Conservation (phyloP, 2,797 vertebrate species). For the Oreochromis grahami region DNA sequence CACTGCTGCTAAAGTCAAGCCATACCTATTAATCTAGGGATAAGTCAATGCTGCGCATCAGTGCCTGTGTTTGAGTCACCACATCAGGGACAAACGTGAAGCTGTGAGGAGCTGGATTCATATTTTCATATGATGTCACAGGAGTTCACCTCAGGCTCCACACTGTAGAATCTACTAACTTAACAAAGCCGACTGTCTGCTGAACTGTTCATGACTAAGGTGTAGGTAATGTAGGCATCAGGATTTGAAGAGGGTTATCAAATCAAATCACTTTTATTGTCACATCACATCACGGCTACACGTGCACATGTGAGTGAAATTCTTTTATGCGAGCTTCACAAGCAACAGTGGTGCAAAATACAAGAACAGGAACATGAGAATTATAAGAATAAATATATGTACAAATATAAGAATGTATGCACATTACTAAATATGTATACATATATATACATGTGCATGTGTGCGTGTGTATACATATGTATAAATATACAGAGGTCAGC, state of each 20-base stretch:
- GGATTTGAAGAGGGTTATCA: neutral
- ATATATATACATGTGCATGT: no score
- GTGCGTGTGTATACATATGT: no score
- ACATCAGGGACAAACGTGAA: neutral
- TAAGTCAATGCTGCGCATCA: no score
- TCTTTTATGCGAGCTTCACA: neutral
- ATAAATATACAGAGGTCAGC: neutral
- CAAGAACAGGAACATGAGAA: neutral
- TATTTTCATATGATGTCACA: neutral
- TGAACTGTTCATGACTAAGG: neutral
- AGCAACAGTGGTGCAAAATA: neutral
- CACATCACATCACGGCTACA: rapidly evolving
- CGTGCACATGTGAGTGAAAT: neutral
- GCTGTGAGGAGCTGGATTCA: neutral
- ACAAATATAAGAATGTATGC: neutral
- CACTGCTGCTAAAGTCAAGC: no score
- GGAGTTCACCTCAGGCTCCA: neutral
- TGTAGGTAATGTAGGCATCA: neutral
- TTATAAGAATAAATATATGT: neutral
- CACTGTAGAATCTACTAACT: rapidly evolving
- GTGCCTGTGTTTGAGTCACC: neutral
- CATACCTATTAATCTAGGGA: neutral
- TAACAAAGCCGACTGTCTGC: neutral
- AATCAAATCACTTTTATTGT: neutral
- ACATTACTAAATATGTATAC: neutral